Evolutionary conservation across 2,797 vertebrate species (phyloP).

Genomic region (Poecile montanus): DNA sequence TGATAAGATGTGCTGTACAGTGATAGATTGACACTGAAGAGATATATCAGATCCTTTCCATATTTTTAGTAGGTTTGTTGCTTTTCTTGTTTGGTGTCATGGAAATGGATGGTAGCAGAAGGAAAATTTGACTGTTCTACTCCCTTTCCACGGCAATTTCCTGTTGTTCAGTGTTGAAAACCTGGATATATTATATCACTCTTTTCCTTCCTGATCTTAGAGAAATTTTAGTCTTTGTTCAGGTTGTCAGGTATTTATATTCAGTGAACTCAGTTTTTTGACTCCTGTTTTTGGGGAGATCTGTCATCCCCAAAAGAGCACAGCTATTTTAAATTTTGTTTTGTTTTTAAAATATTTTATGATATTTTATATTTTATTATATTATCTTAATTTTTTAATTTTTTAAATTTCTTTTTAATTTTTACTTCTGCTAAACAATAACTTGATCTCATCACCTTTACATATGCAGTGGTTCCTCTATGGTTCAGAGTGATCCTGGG

Average conservation of each 20-base stretch:
- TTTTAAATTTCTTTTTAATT: too few relatives aligned
- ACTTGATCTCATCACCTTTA: neutral
- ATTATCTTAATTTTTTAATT: too few relatives aligned
- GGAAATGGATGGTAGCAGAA: neutral
- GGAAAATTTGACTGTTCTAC: neutral
- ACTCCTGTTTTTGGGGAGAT: neutral
- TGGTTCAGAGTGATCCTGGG: neutral
- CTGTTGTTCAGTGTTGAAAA: neutral
- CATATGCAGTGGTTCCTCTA: rapidly evolving
- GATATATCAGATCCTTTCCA: neutral
- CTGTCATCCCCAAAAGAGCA: neutral
- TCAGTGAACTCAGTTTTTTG: neutral
- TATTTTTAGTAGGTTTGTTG: neutral
- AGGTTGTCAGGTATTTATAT: neutral
- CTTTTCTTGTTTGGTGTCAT: neutral
- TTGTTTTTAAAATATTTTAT: too few relatives aligned
- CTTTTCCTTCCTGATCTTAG: neutral
- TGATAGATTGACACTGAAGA: neutral
- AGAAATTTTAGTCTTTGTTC: neutral
- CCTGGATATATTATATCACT: neutral
- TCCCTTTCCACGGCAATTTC: neutral
- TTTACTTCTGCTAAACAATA: neutral
- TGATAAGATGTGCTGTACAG: neutral
- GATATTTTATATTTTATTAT: too few relatives aligned
- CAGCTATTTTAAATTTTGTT: neutral